Evolutionary conservation across 2,797 vertebrate species (phyloP).

Genomic region (Esox lucius): DNA sequence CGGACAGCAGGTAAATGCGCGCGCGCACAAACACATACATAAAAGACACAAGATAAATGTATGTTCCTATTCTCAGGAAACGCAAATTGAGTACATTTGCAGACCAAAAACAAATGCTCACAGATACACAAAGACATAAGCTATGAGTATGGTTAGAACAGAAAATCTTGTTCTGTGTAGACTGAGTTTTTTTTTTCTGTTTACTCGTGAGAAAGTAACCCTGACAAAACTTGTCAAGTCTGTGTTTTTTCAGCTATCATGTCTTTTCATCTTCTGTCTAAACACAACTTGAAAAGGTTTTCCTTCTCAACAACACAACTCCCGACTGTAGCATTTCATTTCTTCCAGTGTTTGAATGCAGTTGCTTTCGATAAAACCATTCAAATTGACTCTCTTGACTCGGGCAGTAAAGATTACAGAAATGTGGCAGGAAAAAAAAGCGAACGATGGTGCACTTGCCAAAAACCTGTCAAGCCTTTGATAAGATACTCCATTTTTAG

Average conservation of each 20-base stretch:
- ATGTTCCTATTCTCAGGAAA: constrained; percentile 4
- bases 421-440: constrained; percentile 7
- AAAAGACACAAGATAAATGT: background rate
- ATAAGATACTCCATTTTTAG: constrained; percentile 21
- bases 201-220: constrained; percentile 6
- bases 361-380: constrained; percentile 29
- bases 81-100: background rate
- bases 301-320: constrained; percentile 19
- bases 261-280: constrained; percentile 14
- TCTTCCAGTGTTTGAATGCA: constrained; percentile 11
- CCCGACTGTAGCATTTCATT: constrained; percentile 21
- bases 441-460: background rate
- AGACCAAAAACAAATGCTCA: background rate
- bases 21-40: constrained; percentile 7
- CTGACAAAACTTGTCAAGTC: constrained; percentile 23
- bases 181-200: background rate
- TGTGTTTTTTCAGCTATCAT: constrained; percentile 11
- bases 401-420: constrained; percentile 32
- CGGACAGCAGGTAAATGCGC: constrained; percentile 90
- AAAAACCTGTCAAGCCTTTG: constrained; percentile 25
- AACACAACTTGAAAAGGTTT: constrained; percentile 22
- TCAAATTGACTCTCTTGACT: constrained; percentile 37
- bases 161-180: background rate
- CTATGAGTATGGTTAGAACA: background rate
- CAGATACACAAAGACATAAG: background rate